Evolutionary conservation across 2,888 invertebrate species (phyloP).

Genomic region (Choristoneura rosaceana): DNA sequence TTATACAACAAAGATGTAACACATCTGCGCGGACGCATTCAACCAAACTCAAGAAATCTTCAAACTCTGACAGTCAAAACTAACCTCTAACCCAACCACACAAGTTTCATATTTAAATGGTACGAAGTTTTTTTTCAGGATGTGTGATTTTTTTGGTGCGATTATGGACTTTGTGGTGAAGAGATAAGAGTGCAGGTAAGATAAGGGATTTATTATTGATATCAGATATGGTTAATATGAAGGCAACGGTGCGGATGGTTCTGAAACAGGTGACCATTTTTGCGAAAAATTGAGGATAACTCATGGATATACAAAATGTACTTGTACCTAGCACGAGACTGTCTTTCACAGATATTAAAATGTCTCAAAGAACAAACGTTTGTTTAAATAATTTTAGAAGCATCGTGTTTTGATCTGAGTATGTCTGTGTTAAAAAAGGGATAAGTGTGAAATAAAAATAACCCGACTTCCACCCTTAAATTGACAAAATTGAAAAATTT

Average conservation of each 20-base stretch:
- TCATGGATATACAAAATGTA: neutral
- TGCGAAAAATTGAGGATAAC: neutral
- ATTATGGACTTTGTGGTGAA: constrained; percentile 52
- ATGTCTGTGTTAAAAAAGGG: too few relatives aligned
- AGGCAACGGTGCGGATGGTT: constrained; percentile 73
- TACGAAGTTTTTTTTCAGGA: neutral
- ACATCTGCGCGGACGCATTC: constrained; percentile 76
- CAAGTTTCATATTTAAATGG: neutral
- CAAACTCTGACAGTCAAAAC: neutral
- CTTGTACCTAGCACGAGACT: too few relatives aligned
- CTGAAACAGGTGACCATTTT: constrained; percentile 62
- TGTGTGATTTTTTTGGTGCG: constrained; percentile 39
- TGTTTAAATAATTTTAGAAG: too few relatives aligned
- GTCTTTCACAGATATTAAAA: too few relatives aligned
- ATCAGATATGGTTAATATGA: constrained; percentile 82
- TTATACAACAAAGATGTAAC: constrained; percentile 83
- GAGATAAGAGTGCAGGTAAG: constrained; percentile 51
- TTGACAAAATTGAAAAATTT: too few relatives aligned
- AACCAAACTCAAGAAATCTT: constrained; percentile 41
- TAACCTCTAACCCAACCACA: neutral
- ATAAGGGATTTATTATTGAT: constrained; percentile 76
- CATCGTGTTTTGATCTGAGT: too few relatives aligned
- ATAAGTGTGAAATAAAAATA: too few relatives aligned
- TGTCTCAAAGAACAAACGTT: too few relatives aligned
- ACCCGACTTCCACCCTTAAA: too few relatives aligned